Percentiles rank a stretch among this genome's conserved stretches.
Conservation (phyloP, 2,113 vertebrate genomes). For the Atrichornis clamosus region DNA sequence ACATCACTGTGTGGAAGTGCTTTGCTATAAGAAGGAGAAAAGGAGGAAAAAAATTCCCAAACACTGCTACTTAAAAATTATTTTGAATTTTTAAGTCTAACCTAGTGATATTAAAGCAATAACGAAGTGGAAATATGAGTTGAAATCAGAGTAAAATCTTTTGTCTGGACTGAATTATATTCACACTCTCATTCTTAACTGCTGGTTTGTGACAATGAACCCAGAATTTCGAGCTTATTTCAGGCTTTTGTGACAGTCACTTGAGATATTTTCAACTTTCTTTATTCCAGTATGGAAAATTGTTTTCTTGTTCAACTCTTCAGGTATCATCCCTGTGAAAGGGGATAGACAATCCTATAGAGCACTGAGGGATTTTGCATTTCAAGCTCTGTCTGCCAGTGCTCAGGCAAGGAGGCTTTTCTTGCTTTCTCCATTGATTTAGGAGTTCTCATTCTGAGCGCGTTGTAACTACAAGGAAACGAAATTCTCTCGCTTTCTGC, state of each 20-base stretch:
- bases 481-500: constrained; percentile 7
- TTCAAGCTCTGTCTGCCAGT: background rate
- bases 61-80: background rate
- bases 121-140: background rate
- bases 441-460: background rate
- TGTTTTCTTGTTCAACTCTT: background rate
- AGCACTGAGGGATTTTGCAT: background rate
- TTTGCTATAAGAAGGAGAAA: background rate
- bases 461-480: background rate
- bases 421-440: constrained; percentile 2
- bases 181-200: rapidly evolving
- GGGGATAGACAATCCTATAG: background rate
- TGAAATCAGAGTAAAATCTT: background rate
- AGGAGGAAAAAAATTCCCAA: background rate
- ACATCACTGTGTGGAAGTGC: background rate
- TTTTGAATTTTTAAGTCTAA: background rate
- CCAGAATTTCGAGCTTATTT: background rate
- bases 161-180: background rate
- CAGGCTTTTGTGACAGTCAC: background rate
- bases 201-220: background rate
- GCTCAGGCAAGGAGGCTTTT: background rate
- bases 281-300: background rate
- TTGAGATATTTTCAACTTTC: background rate
- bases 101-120: background rate
- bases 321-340: background rate